Evolutionary conservation across 2,113 vertebrate species (phyloP), one percentile per base, ranked within the genome.

Genomic region (Lepus americanus): DNA sequence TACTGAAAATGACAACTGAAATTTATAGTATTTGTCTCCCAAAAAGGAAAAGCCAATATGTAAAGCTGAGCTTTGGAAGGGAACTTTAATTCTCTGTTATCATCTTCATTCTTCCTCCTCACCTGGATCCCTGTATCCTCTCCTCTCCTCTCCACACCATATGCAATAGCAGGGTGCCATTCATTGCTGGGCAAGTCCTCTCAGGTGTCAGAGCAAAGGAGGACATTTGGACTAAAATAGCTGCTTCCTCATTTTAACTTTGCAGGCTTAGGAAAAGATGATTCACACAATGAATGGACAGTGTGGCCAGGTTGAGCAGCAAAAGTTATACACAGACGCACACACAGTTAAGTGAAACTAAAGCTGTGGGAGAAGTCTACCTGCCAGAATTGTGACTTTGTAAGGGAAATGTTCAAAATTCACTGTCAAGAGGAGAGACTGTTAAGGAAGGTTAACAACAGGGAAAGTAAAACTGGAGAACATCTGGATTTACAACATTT

Each of bases 41-140:
- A 27, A 84, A 51, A 61, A 67, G 25, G 13, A 97, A 90, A 53
- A 96, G 14, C n/a, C 59, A 36, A 77, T 64, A 85, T n/a, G 44
- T 53, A 88, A 86, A 67, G 17, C 77, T 74, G 27, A 49, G 84
- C 6, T 64, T 73, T 76, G 27, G 31, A 89, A 84, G 22, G 44
- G 12, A 93, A 83, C 64, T 51, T 76, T 31, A 82, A 80, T 49
- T 89, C 36, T 49, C 74, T 63, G 44, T 44, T 66, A 22, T 87
- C 72, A 76, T 61, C 17, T 83, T 69, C 29, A 83, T 44, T 95
- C 13, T 87, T 77, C 49, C 29, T 63, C 7, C 5, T 33, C 12
- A 90, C 33, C 14, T 70, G 55, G 19, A 81, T 3, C 4, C 4
- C 63, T 36, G 2, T 2, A 53, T 6, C 33, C 13, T 73, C 20